Conservation (phyloP, 2,113 vertebrate genomes). For the Tor tambroides region DNA sequence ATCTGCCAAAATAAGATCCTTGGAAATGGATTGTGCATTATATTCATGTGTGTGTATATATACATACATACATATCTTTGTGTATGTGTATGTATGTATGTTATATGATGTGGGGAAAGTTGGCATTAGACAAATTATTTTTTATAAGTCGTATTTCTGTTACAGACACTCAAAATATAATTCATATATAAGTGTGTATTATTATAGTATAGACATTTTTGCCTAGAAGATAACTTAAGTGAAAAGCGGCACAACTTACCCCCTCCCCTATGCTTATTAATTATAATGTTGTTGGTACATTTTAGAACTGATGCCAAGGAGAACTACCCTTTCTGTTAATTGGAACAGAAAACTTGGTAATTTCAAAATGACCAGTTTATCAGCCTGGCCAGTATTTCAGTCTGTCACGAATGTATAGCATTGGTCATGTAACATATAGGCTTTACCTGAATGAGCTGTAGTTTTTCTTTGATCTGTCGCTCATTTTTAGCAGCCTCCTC, state of each 20-base stretch:
- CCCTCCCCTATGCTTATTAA: background rate
- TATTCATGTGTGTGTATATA: no score
- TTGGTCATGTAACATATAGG: slow-evolving; percentile 8
- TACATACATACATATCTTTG: no score
- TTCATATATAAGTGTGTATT: no score
- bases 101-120: no score
- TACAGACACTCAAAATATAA: no score
- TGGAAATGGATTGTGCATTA: no score
- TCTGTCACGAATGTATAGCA: background rate
- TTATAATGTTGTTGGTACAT: background rate
- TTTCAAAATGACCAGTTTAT: background rate
- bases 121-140: no score
- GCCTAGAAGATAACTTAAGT: background rate
- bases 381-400: background rate
- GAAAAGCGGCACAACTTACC: background rate
- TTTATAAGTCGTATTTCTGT: no score
- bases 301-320: background rate
- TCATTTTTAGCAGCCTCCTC: slow-evolving; percentile 66
- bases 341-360: background rate
- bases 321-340: background rate
- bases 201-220: background rate
- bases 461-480: slow-evolving; percentile 66
- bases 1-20: no score
- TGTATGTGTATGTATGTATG: no score
- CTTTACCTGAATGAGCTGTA: slow-evolving; percentile 72